Evolutionary conservation across 2,113 vertebrate genomes (phyloP).

Genomic region (Brachyhypopomus gauderio): DNA sequence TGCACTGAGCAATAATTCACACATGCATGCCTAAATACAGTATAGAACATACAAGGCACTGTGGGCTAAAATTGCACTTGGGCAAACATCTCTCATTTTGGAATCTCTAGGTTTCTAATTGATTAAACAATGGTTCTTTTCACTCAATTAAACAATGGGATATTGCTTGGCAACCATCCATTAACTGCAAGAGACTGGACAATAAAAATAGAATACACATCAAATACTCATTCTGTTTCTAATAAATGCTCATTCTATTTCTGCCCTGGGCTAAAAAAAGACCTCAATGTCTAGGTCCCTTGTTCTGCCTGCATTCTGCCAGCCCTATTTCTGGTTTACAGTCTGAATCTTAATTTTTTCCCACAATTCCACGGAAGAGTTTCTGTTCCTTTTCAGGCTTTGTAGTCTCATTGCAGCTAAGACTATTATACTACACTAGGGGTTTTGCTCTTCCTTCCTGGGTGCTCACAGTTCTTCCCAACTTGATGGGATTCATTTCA

Average conservation of each 20-base stretch:
- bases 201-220: slow-evolving; percentile 1
- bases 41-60: too few species aligned
- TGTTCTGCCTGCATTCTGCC: background rate
- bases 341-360: background rate
- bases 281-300: background rate
- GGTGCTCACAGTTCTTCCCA: background rate
- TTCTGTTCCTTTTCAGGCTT: background rate
- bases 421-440: background rate
- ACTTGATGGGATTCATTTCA: slow-evolving; percentile 17
- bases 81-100: background rate
- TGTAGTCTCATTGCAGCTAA: background rate
- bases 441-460: background rate
- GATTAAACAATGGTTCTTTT: slow-evolving; percentile 45
- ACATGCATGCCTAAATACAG: too few species aligned
- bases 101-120: slow-evolving; percentile 17
- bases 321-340: background rate
- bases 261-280: background rate
- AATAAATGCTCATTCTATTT: background rate
- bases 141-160: slow-evolving; percentile 39
- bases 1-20: background rate
- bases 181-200: slow-evolving; percentile 19
- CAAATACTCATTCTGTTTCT: too few species aligned
- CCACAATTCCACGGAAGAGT: background rate
- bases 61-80: too few species aligned
- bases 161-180: slow-evolving; percentile 47